Conservation (phyloP, 2,888 invertebrate species). For the Philhelius pedissequus region DNA sequence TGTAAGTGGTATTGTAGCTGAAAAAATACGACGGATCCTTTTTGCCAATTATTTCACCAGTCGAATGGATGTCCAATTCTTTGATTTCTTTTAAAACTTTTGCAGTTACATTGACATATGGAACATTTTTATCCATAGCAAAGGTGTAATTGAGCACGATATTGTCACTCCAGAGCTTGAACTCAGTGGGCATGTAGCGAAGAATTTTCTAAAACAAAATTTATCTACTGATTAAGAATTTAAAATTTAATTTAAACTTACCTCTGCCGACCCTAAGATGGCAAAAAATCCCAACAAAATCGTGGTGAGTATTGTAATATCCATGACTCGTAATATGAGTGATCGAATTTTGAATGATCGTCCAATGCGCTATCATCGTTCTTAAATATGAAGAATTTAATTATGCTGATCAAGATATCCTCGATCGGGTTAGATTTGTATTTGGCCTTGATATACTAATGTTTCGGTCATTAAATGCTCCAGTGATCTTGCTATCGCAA, state of each 20-base stretch:
- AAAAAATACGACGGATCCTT: conserved; percentile 72
- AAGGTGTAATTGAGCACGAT: conserved; percentile 72
- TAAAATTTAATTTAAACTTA: background rate
- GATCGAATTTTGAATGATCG: background rate
- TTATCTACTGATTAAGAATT: no score
- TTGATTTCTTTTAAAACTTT: conserved; percentile 73
- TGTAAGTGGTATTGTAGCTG: conserved; percentile 73
- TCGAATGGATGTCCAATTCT: conserved; percentile 73
- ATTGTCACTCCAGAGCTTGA: conserved; percentile 75
- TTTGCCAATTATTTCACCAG: conserved; percentile 72
- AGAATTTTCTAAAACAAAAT: conserved; percentile 76
- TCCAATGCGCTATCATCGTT: background rate
- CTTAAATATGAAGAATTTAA: conserved; percentile 46
- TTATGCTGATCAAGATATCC: conserved; percentile 5
- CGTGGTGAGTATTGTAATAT: background rate
- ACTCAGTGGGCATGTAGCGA: conserved; percentile 74
- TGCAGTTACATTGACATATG: conserved; percentile 75
- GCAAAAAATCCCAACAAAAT: conserved; percentile 7
- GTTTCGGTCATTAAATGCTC: conserved; percentile 24
- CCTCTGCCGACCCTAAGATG: conserved; percentile 29
- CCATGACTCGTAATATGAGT: background rate
- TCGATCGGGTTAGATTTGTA: background rate
- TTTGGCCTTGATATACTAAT: background rate
- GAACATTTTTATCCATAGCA: conserved; percentile 73
- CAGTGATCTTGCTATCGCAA: conserved; percentile 26